Evolutionary conservation across 1,140 invertebrate species (phyloP).

Genomic region (Bombyx mori): ASM3026992v2 NC_085134.1:188001-188500

Average conservation of each 20-base stretch:
- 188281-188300: slow-evolving; percentile 46
- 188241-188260: slow-evolving; percentile 51
- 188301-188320: slow-evolving; percentile 53
- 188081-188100: slow-evolving; percentile 49
- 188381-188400: slow-evolving; percentile 13
- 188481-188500: slow-evolving; percentile 40
- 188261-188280: slow-evolving; percentile 52
- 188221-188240: slow-evolving; percentile 54
- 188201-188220: slow-evolving; percentile 51
- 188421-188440: slow-evolving; percentile 67
- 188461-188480: slow-evolving; percentile 62
- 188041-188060: slow-evolving; percentile 62
- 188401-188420: slow-evolving; percentile 52
- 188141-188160: slow-evolving; percentile 64
- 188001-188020: slow-evolving; percentile 36
- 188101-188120: slow-evolving; percentile 56
- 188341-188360: slow-evolving; percentile 2
- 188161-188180: slow-evolving; percentile 59
- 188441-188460: slow-evolving; percentile 66
- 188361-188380: neutral
- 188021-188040: slow-evolving; percentile 58
- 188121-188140: slow-evolving; percentile 62
- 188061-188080: slow-evolving; percentile 46
- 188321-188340: slow-evolving; percentile 36
- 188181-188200: slow-evolving; percentile 40